Evolutionary conservation across 2,113 vertebrate species (phyloP), one percentile per base, ranked within the genome.

Genomic region (Neolamprologus variostigma): DNA sequence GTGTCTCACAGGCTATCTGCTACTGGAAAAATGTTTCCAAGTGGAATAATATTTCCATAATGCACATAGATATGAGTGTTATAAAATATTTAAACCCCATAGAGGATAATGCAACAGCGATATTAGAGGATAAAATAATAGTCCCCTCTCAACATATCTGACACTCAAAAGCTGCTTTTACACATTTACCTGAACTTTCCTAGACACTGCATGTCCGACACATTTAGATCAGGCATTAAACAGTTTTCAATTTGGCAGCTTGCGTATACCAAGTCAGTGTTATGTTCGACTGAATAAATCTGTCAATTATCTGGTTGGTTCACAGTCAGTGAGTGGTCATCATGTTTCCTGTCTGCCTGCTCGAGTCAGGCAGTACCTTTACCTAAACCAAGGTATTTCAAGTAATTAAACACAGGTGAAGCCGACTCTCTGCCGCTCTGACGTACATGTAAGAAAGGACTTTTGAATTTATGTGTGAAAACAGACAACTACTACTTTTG

Each of bases 61-160:
- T 37, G 26, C 10, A 53, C 73, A 78, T n/a, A 51, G 73, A 78
- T 26, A 55, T 79, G 45, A 80, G 68, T 28, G 26, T 55, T 55
- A 86, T 66, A 55, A 84, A 84, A 84, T 73, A 81, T 81, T 80
- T 35, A 81, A 85, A 33, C 21, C 26, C 35, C 23, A 37, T 35
- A 54, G 50, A 68, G 54, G 28, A 31, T 51, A 23, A 37, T 68
- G 31, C 33, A 51, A 23, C 79, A 28, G 14, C 2, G 6, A 88
- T 21, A 83, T 80, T 55, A 45, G 17, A 50, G 19, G 45, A 50
- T 42, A 42, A 68, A 84, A 17, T 37, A 16, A 14, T 79, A 42
- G 12, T 57, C 47, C 35, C 7, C 14, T 78, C 17, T 23, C 23
- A 63, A 42, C 42, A 63, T 26, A 19, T 57, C 9, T 9, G 26